These are phyloP conservation scores for Propithecus deckenii DNA, from an alignment of 2,797 vertebrate genomes.

Conservation along the genomic window DNA sequence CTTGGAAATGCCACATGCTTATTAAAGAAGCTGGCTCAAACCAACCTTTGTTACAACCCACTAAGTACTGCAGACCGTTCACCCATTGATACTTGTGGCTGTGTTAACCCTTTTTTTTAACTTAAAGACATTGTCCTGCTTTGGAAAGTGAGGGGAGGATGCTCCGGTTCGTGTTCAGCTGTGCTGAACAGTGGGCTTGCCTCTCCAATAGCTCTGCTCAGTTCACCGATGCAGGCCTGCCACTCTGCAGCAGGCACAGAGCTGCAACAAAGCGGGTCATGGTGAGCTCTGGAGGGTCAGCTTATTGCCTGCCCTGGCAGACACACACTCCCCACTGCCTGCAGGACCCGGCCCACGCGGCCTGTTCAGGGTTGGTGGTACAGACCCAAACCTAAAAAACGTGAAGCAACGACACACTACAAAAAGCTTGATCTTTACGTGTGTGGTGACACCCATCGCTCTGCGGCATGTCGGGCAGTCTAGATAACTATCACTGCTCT, in stretches of 20 bases:
- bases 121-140: not conserved
- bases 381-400: not conserved
- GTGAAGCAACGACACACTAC: not conserved
- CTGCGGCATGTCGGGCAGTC: not conserved
- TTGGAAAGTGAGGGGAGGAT: not conserved
- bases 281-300: not conserved
- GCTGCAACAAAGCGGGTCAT: not conserved
- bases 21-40: not conserved
- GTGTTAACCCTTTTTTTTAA: not conserved
- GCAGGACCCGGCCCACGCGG: not conserved
- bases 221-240: not conserved
- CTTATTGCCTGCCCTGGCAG: not conserved
- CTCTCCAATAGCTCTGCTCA: not conserved
- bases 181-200: not conserved
- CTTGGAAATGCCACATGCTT: not conserved
- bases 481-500: fast-evolving
- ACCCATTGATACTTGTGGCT: not conserved
- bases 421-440: not conserved
- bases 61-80: not conserved
- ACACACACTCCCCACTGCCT: not conserved
- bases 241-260: not conserved
- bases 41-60: not conserved
- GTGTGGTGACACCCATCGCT: fast-evolving
- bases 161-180: not conserved
- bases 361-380: not conserved